These are phyloP conservation scores for Drosophila virilis DNA, from an alignment of 1,140 invertebrate genomes.

Conservation along the genomic window DNA sequence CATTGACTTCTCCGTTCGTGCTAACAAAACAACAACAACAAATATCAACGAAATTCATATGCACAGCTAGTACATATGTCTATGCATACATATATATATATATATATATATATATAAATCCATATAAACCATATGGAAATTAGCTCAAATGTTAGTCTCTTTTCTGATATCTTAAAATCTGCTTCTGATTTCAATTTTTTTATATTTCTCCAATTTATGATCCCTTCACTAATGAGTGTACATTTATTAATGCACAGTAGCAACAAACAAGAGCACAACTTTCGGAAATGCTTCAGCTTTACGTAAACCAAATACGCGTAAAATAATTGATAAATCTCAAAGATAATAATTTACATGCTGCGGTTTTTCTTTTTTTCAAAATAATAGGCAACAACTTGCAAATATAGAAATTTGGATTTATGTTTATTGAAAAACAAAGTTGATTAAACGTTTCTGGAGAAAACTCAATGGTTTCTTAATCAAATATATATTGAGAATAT, in stretches of 20 bases:
- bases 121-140: constrained; percentile 76
- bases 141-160: constrained; percentile 48
- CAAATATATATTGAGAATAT: too few species aligned
- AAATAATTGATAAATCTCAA: too few species aligned
- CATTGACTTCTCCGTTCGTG: constrained; percentile 30
- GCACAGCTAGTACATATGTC: constrained; percentile 7
- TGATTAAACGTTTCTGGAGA: too few species aligned
- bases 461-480: too few species aligned
- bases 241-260: constrained; percentile 65
- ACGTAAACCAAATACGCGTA: too few species aligned
- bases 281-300: constrained; percentile 20
- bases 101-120: too few species aligned
- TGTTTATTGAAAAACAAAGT: too few species aligned
- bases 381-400: too few species aligned
- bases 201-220: constrained; percentile 69
- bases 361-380: too few species aligned
- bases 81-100: constrained; percentile 24
- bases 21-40: constrained; percentile 41
- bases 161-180: constrained; percentile 10
- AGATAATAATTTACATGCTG: too few species aligned
- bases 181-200: constrained; percentile 34
- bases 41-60: constrained; percentile 22
- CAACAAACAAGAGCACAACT: constrained; percentile 11
- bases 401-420: too few species aligned
- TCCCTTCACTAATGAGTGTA: constrained; percentile 66